phyloP scores from a whole-genome alignment of 1,140 invertebrate genomes.

The Manduca sexta region DNA sequence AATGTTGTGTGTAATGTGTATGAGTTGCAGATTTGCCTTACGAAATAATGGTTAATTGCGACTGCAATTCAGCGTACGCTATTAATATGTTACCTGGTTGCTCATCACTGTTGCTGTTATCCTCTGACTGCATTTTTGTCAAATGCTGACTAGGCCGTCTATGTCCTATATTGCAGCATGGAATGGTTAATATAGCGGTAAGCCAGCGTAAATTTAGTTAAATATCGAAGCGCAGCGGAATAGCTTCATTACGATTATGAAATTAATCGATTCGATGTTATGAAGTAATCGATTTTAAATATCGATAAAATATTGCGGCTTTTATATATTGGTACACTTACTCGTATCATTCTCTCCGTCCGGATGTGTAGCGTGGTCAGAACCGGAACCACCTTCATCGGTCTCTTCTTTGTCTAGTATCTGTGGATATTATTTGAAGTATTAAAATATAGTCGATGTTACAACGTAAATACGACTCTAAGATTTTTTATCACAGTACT shows the following conservation, averaged over 20 bases:
- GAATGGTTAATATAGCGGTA: constrained; percentile 32
- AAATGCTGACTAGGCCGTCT: constrained; percentile 64
- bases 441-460: too few species aligned
- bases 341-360: constrained; percentile 62
- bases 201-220: background rate
- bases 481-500: too few species aligned
- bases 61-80: too few species aligned
- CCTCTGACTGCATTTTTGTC: constrained; percentile 77
- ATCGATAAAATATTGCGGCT: too few species aligned
- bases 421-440: constrained; percentile 38
- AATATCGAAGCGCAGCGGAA: too few species aligned
- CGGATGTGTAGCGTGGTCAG: constrained; percentile 54
- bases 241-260: too few species aligned
- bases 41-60: too few species aligned
- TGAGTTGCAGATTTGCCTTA: too few species aligned
- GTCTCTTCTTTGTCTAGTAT: constrained; percentile 71
- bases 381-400: constrained; percentile 58
- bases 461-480: too few species aligned
- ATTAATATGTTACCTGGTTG: constrained; percentile 63
- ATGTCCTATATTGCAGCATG: constrained; percentile 63
- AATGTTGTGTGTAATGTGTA: too few species aligned
- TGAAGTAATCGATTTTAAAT: too few species aligned
- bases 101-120: constrained; percentile 84
- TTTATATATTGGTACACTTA: constrained; percentile 20
- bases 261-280: too few species aligned